A percentile compares a stretch with the other conserved stretches of the same genome.
These are phyloP conservation scores for Hexactinellida sp. DNA, from an alignment of 37 sponge, comb jelly and placozoan genomes.

Conservation along the genomic window DNA sequence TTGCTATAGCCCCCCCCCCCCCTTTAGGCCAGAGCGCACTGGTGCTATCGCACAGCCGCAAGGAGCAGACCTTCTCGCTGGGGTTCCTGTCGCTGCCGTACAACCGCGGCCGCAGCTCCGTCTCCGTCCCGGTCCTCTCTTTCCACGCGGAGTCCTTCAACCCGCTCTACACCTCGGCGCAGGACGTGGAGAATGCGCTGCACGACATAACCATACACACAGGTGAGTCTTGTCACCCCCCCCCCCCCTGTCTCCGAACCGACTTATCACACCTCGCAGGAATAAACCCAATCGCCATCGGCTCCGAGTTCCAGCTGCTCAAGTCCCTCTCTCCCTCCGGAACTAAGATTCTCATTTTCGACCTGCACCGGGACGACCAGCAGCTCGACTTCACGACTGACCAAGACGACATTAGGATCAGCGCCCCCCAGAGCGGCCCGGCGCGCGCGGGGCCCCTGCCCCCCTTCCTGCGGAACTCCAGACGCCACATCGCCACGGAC, in stretches of 20 bases:
- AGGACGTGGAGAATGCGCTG: slow-evolving; percentile 11
- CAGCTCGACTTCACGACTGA: background rate
- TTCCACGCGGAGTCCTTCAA: background rate
- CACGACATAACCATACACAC: background rate
- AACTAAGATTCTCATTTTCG: background rate
- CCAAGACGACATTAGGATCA: background rate
- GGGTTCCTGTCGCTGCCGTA: background rate
- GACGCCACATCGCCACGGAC: slow-evolving; percentile 9
- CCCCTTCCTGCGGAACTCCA: slow-evolving; percentile 3
- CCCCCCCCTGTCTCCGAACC: background rate
- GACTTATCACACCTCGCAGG: background rate
- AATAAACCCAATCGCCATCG: background rate
- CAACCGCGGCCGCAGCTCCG: background rate
- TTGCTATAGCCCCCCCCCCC: too few species aligned
- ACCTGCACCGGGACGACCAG: slow-evolving; percentile 1
- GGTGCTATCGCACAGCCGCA: background rate
- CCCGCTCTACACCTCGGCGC: background rate
- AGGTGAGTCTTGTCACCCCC: background rate
- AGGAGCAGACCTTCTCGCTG: slow-evolving; percentile 11
- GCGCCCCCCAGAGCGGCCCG: background rate
- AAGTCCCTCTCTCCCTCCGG: background rate
- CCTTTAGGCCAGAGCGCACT: background rate
- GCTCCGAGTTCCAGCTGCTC: background rate
- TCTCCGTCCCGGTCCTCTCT: background rate
- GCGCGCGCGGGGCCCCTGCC: background rate